Evolutionary conservation across 2,113 vertebrate genomes (phyloP).

Genomic region (Nettapus auritus): DNA sequence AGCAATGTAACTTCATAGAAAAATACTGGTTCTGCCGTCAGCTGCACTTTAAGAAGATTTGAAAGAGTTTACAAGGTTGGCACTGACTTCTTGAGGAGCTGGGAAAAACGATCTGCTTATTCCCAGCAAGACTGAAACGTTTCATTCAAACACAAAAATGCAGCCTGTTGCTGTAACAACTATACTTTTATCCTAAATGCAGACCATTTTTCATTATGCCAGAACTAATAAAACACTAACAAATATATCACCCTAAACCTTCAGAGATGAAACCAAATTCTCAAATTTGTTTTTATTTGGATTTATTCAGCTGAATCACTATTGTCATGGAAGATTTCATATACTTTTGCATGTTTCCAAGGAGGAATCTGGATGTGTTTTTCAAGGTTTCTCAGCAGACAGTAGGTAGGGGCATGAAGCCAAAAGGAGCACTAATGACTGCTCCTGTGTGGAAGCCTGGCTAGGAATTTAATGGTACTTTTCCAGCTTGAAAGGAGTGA

Average conservation of each 20-base stretch:
- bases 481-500: background rate
- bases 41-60: background rate
- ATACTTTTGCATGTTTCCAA: background rate
- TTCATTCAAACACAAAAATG: slow-evolving; percentile 41
- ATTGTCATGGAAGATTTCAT: background rate
- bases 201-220: slow-evolving; percentile 2
- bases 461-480: background rate
- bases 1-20: background rate
- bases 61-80: slow-evolving; percentile 41
- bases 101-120: slow-evolving; percentile 29
- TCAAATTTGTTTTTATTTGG: background rate
- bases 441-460: background rate
- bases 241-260: background rate
- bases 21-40: background rate
- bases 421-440: background rate
- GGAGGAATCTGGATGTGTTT: background rate
- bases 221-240: slow-evolving; percentile 4
- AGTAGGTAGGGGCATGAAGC: background rate
- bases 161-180: slow-evolving; percentile 31
- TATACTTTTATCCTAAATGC: slow-evolving; percentile 20
- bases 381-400: background rate
- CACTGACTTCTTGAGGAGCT: slow-evolving; percentile 24
- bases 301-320: background rate
- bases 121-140: slow-evolving; percentile 14
- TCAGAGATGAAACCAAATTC: background rate